These are phyloP conservation scores for Brassicogethes aeneus DNA, from an alignment of 2,888 invertebrate species.

Conservation along the genomic window DNA sequence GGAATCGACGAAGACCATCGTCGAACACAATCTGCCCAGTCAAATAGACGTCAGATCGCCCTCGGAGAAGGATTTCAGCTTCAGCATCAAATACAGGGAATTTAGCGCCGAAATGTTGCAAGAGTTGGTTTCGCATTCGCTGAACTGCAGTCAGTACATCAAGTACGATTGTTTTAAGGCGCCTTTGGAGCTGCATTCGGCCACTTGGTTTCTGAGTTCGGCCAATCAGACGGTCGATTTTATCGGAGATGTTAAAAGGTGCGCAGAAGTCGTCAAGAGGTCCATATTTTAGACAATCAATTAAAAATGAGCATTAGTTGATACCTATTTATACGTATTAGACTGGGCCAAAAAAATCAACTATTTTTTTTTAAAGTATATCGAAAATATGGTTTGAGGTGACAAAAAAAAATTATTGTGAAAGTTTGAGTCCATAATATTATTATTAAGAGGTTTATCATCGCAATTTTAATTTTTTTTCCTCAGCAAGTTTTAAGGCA, in stretches of 20 bases:
- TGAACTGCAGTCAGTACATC: slow-evolving; percentile 82
- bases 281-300: too few species aligned
- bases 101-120: slow-evolving; percentile 88
- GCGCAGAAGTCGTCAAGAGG: too few species aligned
- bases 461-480: too few species aligned
- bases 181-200: slow-evolving; percentile 75
- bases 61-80: slow-evolving; percentile 71
- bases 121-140: slow-evolving; percentile 79
- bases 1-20: slow-evolving; percentile 77
- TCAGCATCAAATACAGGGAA: slow-evolving; percentile 79
- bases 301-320: too few species aligned
- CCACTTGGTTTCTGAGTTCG: slow-evolving; percentile 83
- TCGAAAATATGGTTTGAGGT: too few species aligned
- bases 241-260: slow-evolving; percentile 76
- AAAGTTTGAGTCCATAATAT: too few species aligned
- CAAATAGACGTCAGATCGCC: slow-evolving; percentile 81
- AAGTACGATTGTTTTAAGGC: slow-evolving; percentile 87
- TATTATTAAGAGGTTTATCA: too few species aligned
- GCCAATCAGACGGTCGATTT: slow-evolving; percentile 68
- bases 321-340: too few species aligned
- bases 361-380: too few species aligned
- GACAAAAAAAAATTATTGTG: too few species aligned
- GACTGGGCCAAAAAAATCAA: too few species aligned
- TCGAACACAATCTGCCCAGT: slow-evolving; percentile 84
- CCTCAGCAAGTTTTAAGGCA: too few species aligned